phyloP scores from a whole-genome alignment of 2,113 vertebrate species.

The Larimichthys crocea region DNA sequence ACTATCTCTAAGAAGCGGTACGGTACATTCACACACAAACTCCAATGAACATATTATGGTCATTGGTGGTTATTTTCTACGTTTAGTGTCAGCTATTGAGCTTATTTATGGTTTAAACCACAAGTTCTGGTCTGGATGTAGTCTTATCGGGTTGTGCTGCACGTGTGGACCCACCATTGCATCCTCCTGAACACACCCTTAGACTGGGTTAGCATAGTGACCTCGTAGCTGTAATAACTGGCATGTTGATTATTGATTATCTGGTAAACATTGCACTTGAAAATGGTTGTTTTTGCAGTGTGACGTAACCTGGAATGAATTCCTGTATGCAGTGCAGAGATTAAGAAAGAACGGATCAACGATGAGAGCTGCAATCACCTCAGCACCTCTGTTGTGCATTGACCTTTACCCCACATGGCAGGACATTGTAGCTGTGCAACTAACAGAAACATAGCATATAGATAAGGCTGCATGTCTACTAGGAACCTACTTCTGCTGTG shows the following conservation, averaged over 20 bases:
- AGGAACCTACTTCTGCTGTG: constrained; percentile 10
- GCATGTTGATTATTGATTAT: constrained; percentile 13
- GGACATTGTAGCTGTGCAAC: constrained; percentile 32
- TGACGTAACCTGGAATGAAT: constrained; percentile 15
- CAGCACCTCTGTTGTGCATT: constrained; percentile 1
- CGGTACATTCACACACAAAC: constrained; percentile 57
- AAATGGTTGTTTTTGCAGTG: constrained; percentile 9
- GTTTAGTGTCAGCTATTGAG: constrained; percentile 16
- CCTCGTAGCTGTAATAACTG: constrained; percentile 10
- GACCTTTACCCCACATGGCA: constrained; percentile 38
- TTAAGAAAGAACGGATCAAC: constrained; percentile 9
- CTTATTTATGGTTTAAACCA: constrained; percentile 26
- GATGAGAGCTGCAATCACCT: constrained; percentile 15
- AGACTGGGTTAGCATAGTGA: constrained; percentile 24
- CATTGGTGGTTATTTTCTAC: constrained; percentile 7
- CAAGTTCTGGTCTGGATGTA: constrained; percentile 11
- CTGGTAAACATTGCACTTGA: constrained; percentile 59
- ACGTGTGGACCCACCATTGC: background rate
- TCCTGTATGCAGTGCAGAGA: background rate
- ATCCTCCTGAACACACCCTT: constrained; percentile 2
- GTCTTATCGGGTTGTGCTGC: background rate
- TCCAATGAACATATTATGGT: background rate
- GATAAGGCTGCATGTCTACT: constrained; percentile 54
- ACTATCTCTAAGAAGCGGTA: constrained; percentile 2
- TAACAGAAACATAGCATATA: constrained; percentile 27